Conservation (phyloP, 2,888 invertebrate genomes). For the Leptinotarsa peninsularis region DNA sequence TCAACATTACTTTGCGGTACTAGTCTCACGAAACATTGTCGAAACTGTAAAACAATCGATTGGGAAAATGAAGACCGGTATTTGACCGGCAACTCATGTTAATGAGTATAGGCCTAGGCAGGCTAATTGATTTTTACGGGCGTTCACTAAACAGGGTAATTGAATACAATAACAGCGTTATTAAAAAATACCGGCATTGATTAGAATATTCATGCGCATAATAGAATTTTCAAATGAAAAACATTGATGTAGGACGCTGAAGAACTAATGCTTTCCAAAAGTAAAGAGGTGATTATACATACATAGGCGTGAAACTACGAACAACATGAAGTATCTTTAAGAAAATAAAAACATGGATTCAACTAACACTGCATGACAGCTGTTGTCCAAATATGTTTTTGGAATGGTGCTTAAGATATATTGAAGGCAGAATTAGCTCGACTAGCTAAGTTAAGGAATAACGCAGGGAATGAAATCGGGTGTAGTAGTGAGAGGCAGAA, state of each 20-base stretch:
- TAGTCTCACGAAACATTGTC: neutral
- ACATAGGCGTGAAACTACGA: too few relatives aligned
- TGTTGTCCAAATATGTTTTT: too few relatives aligned
- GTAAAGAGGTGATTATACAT: too few relatives aligned
- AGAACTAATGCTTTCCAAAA: too few relatives aligned
- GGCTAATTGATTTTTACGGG: neutral
- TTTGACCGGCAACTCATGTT: neutral
- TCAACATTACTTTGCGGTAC: conserved; percentile 3
- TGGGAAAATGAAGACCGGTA: conserved; percentile 2
- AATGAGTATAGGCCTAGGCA: neutral
- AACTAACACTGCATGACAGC: too few relatives aligned
- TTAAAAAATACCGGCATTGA: neutral
- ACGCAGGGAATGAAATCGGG: too few relatives aligned
- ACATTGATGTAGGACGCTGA: neutral
- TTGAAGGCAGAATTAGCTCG: too few relatives aligned
- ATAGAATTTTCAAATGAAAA: neutral
- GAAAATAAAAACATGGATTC: too few relatives aligned
- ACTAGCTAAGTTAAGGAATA: too few relatives aligned
- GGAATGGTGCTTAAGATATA: too few relatives aligned
- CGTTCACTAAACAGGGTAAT: neutral
- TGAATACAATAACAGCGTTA: neutral
- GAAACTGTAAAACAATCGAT: conserved; percentile 5
- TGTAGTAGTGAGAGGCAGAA: too few relatives aligned
- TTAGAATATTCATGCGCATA: neutral
- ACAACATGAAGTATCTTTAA: too few relatives aligned